Base-by-base conservation (phyloP, 37 sponge, comb jelly and placozoan species). In the Lycopodina hypogea region DNA sequence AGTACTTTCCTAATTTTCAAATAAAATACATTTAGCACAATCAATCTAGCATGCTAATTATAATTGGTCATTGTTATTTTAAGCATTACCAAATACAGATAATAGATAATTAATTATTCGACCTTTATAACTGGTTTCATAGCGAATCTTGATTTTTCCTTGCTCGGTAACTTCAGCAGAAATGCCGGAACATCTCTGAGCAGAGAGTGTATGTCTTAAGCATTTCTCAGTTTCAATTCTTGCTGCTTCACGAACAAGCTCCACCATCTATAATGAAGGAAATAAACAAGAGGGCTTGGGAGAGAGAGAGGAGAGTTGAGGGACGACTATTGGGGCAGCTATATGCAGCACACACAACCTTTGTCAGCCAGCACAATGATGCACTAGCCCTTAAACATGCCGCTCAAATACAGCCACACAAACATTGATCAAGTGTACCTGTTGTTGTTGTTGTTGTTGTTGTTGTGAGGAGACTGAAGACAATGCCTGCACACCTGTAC, bases 121-220 rank as follows among this genome's bases (percentile, higher is more conserved):
- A 82, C 83, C 83, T 82, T 72, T 82, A 51, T 63, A 82, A 2
- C 63, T 39, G 23, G 83, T 82, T 48, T 73, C 83, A 82, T 73
- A 82, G 4, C 56, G 67, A 33, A 82, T 42, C 41, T 65, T 39
- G 51, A 73, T 51, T 45, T 14, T 35, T 42, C 74, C 74, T 35
- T 65, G 74, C 26, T 28, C 32, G 0, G 64, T 33, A 17, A 73
- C 50, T 39, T 41, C 23, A 19, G 74, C 83, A 42, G 83, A 73
- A 37, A 38, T 74, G 11, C 83, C 83, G 2, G 41, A 33, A 51
- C 73, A 74, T 42, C 75, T 60, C 41, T 74, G 73, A 33, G 75
- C 83, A 51, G 59, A 74, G 14, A 82, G 8, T 35, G 42, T 41
- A 38, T 74, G 62, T 50, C 73, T 56, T 30, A 82, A 23, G 62